Evolutionary conservation across 1,140 invertebrate species (phyloP).

Genomic region (Psilanteris sp.): DNA sequence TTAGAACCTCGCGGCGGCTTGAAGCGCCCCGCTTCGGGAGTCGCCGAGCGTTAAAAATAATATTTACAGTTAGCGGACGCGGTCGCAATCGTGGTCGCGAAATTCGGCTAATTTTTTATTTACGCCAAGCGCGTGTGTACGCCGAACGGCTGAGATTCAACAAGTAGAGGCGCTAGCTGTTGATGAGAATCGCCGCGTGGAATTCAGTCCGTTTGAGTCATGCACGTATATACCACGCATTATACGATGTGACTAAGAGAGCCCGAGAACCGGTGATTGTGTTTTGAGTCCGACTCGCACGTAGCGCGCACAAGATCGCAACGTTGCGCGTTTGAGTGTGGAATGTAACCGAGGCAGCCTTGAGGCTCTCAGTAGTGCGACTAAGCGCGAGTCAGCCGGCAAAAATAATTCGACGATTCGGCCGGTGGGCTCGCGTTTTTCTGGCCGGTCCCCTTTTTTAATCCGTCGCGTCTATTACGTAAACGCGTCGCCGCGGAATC

Average conservation of each 20-base stretch:
- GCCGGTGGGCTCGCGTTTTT: conserved; percentile 1
- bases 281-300: conserved; percentile 44
- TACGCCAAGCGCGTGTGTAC: conserved; percentile 17
- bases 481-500: too few species aligned
- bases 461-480: neutral
- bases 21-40: too few species aligned
- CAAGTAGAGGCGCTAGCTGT: conserved; percentile 56
- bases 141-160: conserved; percentile 50
- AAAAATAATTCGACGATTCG: conserved; percentile 52
- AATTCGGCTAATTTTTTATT: conserved; percentile 11
- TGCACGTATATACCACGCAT: conserved; percentile 53
- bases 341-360: conserved; percentile 60
- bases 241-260: conserved; percentile 57
- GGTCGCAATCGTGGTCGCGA: too few species aligned
- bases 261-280: conserved; percentile 54
- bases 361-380: conserved; percentile 59
- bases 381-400: conserved; percentile 59
- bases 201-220: conserved; percentile 58
- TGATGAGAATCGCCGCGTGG: conserved; percentile 59
- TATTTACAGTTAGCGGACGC: too few species aligned
- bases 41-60: neutral
- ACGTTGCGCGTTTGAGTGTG: conserved; percentile 48
- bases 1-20: too few species aligned
- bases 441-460: conserved; percentile 20
- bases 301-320: conserved; percentile 40